Base-by-base conservation (phyloP, 2,113 vertebrate genomes). In the Ophiodon elongatus region DNA sequence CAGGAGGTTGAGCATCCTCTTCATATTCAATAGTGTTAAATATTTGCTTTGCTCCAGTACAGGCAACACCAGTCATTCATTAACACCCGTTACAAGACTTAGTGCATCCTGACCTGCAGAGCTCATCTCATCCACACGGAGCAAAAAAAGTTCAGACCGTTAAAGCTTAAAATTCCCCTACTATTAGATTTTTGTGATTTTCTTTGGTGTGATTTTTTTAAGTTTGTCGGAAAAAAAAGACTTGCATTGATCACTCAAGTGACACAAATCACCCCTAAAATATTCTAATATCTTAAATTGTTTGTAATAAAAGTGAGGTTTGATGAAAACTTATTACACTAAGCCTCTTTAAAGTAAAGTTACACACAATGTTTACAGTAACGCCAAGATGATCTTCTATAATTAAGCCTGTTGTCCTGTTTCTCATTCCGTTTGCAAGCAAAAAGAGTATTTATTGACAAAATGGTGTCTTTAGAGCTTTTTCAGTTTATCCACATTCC, bases 401-500 rank as follows among this genome's bases (percentile, higher is more conserved):
- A 39, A 29, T 0, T 37, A 25, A 76, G 31, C 6, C 54, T 54
- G 47, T 39, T 17, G 25, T 56, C 41, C 25, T 15, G 35, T 73
- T 87, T 83, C 14, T 33, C 31, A 35, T 65, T 67, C 21, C 21
- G 19, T 68, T 57, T 59, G 41, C 23, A 35, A 68, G 67, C 68
- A 75, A 57, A 85, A 79, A 71, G 45, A 23, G 4, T 67, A 56
- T 77, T 78, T 45, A 77, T 19, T 33, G 66, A 72, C 66, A 66
- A 75, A 69, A 65, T 33, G 45, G 10, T 29, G 37, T 5, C 25
- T 52, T 59, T 25, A 59, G 29, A 43, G 71, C 23, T 0, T 41
- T 75, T 79, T 89, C 29, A 43, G 70, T 56, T 71, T 37, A 63
- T 86, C 59, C 56, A 60, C 29, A 37, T 69, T 73, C 50, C 60